Percentiles rank a stretch among this genome's conserved stretches.
These are phyloP conservation scores for Nowickia ferox DNA, from an alignment of 2,888 invertebrate genomes.

Conservation along the genomic window DNA sequence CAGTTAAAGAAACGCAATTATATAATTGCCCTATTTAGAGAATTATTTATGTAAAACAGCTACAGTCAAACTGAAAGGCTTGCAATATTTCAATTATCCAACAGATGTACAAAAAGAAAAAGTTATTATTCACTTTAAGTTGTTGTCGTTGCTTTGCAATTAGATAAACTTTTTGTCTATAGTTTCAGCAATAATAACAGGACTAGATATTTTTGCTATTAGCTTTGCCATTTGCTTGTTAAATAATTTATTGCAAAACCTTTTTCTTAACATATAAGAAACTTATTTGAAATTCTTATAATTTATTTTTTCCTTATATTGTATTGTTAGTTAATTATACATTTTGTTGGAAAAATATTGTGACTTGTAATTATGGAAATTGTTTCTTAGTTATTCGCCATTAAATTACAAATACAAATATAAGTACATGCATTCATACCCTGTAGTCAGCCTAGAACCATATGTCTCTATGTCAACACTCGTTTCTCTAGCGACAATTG, in stretches of 20 bases:
- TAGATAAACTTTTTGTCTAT: not conserved
- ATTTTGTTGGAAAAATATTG: not conserved
- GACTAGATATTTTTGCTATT: too few species aligned
- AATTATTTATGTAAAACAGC: not conserved
- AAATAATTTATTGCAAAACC: too few species aligned
- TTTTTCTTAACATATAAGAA: not conserved
- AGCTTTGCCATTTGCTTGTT: too few species aligned
- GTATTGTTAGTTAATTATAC: not conserved
- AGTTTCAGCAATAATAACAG: too few species aligned
- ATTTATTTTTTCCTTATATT: not conserved
- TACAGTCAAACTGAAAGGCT: not conserved
- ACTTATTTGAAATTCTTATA: not conserved
- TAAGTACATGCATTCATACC: too few species aligned
- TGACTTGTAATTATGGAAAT: not conserved
- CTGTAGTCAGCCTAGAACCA: too few species aligned
- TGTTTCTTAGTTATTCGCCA: too few species aligned
- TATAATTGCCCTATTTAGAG: slow-evolving; percentile 29
- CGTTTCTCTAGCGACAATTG: too few species aligned
- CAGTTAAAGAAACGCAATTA: slow-evolving; percentile 22
- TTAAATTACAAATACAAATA: too few species aligned
- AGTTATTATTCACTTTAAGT: not conserved
- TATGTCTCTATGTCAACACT: too few species aligned
- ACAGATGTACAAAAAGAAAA: not conserved
- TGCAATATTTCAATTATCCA: not conserved
- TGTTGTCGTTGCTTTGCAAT: not conserved